These are phyloP conservation scores for Caenorhabditis sp. DNA, from an alignment of 2,888 invertebrate genomes.

Conservation along the genomic window DNA sequence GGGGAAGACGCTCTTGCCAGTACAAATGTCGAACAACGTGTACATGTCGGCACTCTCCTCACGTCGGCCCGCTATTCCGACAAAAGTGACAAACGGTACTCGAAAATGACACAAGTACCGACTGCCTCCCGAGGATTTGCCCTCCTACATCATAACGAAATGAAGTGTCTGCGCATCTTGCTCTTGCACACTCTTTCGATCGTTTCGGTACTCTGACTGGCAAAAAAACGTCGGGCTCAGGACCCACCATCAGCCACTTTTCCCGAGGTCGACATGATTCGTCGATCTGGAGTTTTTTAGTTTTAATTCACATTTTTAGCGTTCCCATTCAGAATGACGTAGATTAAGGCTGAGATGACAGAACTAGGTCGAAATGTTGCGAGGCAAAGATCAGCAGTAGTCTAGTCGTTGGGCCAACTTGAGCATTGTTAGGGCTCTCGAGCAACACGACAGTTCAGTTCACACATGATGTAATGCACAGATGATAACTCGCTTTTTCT, in stretches of 20 bases:
- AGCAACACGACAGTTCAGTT: slow-evolving; percentile 45
- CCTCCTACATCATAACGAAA: slow-evolving; percentile 51
- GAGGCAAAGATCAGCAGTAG: slow-evolving; percentile 43
- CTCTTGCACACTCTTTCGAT: slow-evolving; percentile 24
- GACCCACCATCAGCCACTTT: slow-evolving; percentile 30
- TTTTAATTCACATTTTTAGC: not conserved
- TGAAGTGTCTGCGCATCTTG: slow-evolving; percentile 40
- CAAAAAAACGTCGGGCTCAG: slow-evolving; percentile 30
- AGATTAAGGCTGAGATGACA: slow-evolving; percentile 25
- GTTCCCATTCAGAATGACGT: not conserved
- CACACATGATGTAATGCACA: slow-evolving; percentile 31
- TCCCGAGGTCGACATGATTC: slow-evolving; percentile 7
- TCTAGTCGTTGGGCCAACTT: slow-evolving; percentile 37
- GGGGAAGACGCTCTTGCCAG: slow-evolving; percentile 26
- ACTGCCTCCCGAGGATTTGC: slow-evolving; percentile 11
- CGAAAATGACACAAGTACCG: slow-evolving; percentile 59
- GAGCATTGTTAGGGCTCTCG: slow-evolving; percentile 37
- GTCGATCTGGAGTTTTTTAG: slow-evolving; percentile 23
- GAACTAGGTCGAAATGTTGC: slow-evolving; percentile 5
- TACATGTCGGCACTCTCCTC: slow-evolving; percentile 52
- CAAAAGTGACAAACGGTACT: slow-evolving; percentile 67
- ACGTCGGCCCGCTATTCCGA: slow-evolving; percentile 54
- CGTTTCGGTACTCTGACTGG: slow-evolving; percentile 28
- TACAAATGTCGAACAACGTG: slow-evolving; percentile 52
- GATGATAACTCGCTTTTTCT: slow-evolving; percentile 9